These are phyloP conservation scores for Vombatus ursinus DNA, from an alignment of 2,113 vertebrate species.

Conservation along the genomic window DNA sequence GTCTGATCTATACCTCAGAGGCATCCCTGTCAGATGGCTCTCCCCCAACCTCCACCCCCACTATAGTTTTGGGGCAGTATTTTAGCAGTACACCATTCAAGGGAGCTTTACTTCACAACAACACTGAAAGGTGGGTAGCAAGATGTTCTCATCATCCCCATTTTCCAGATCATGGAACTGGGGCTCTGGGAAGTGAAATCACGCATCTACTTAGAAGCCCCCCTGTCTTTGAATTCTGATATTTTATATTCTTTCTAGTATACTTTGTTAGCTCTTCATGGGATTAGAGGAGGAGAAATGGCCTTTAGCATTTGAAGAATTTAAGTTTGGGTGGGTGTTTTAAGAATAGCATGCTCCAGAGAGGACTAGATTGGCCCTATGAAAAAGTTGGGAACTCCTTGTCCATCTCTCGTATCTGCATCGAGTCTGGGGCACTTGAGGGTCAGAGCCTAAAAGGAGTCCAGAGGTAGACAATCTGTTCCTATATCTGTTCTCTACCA, in stretches of 20 bases:
- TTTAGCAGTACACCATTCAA: background rate
- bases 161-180: background rate
- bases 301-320: background rate
- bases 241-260: background rate
- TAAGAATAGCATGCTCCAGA: background rate
- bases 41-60: background rate
- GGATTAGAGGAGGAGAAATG: background rate
- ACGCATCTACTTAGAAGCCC: background rate
- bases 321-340: background rate
- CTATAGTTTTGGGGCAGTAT: background rate
- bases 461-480: background rate
- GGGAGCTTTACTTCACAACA: background rate
- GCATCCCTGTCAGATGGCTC: background rate
- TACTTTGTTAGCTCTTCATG: background rate
- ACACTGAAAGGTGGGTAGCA: background rate
- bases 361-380: background rate
- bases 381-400: conserved; percentile 15
- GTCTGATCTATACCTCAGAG: background rate
- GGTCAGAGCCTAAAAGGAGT: background rate
- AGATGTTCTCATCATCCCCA: background rate
- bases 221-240: background rate
- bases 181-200: conserved; percentile 22
- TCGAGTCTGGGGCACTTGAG: conserved; percentile 8
- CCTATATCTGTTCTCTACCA: background rate
- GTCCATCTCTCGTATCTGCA: background rate